Evolutionary conservation across 2,113 vertebrate species (phyloP).

Genomic region (Nothoprocta perdicaria): DNA sequence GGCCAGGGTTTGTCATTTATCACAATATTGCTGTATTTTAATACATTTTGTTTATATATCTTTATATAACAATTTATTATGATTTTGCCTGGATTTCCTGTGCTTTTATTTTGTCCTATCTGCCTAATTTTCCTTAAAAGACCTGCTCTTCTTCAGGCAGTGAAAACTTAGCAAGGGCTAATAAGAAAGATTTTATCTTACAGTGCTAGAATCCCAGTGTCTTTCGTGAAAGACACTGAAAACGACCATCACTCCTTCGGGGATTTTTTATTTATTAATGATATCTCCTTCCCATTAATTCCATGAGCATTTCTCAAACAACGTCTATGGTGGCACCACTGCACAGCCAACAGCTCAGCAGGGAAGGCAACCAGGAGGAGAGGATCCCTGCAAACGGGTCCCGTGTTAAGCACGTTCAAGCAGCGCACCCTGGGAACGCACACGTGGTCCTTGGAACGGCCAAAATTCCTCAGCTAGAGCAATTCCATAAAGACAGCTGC

Average conservation of each 20-base stretch:
- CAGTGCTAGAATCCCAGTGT: not conserved
- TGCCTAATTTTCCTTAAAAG: not conserved
- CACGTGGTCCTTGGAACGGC: not conserved
- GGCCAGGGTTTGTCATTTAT: not conserved
- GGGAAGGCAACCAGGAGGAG: not conserved
- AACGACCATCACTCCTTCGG: not conserved
- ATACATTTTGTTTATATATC: no score
- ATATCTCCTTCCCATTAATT: not conserved
- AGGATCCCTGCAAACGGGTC: not conserved
- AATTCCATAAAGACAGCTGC: not conserved
- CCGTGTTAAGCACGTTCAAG: not conserved
- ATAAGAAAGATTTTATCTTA: not conserved
- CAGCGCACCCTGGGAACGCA: not conserved
- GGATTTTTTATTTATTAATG: not conserved
- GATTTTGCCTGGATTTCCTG: not conserved
- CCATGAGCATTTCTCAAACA: not conserved
- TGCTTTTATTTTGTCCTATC: rapidly evolving
- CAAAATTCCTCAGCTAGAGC: not conserved
- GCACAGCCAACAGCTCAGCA: not conserved
- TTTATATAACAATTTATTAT: no score
- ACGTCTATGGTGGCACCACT: not conserved
- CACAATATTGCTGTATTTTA: not conserved
- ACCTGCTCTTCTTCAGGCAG: not conserved
- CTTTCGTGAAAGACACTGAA: not conserved
- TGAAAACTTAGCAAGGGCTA: not conserved